A percentile compares a stretch with the other conserved stretches of the same genome.
These are phyloP conservation scores for Chironomus riparius DNA, from an alignment of 2,888 invertebrate species.

Conservation along the genomic window DNA sequence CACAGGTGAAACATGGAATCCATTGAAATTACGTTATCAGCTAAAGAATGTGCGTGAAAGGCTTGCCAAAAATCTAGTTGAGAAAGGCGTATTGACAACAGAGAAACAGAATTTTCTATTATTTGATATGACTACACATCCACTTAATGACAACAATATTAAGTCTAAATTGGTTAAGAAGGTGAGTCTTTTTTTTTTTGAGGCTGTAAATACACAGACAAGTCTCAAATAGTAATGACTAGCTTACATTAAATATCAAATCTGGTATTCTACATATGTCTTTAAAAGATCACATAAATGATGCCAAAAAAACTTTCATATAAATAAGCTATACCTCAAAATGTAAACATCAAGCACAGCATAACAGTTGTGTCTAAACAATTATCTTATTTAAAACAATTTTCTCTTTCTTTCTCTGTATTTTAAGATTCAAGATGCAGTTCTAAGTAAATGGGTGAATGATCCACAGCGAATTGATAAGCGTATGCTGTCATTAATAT, in stretches of 20 bases:
- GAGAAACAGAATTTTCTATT: conserved; percentile 99
- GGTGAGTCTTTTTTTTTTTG: conserved; percentile 49
- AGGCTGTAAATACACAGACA: no score
- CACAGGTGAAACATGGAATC: conserved; percentile 97
- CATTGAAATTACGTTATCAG: conserved; percentile 94
- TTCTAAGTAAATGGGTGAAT: conserved; percentile 91
- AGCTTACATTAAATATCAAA: no score
- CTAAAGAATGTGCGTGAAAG: conserved; percentile 97
- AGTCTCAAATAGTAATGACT: no score
- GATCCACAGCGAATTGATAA: conserved; percentile 97
- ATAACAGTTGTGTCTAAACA: no score
- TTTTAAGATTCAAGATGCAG: conserved; percentile 88
- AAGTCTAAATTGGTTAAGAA: conserved; percentile 96
- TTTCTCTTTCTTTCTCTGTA: background rate
- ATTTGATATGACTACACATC: conserved; percentile 99
- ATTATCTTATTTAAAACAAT: no score
- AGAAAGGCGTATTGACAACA: conserved; percentile 97
- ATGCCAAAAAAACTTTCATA: no score
- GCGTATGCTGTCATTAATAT: conserved; percentile 84
- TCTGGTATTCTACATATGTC: no score
- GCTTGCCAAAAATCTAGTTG: conserved; percentile 97
- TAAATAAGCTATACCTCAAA: no score
- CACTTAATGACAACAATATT: conserved; percentile 86
- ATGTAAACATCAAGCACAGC: no score
- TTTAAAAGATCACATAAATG: no score